Conservation (phyloP, 2,113 vertebrate genomes). For the Zosterops lateralis region DNA sequence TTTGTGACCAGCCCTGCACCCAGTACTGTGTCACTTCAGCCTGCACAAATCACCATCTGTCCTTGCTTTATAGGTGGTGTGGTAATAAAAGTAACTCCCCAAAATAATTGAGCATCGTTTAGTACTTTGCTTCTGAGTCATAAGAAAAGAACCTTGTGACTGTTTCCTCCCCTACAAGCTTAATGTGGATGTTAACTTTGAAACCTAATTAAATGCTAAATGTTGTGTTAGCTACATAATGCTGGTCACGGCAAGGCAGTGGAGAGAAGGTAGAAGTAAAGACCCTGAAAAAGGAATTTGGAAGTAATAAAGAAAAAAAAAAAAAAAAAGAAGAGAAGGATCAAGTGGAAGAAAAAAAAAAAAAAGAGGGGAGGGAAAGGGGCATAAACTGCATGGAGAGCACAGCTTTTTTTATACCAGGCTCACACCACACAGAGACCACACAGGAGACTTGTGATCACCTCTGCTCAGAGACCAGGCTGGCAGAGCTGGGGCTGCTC, state of each 20-base stretch:
- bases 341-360: neutral
- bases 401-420: neutral
- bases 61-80: neutral
- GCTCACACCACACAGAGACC: neutral
- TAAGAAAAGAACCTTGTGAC: neutral
- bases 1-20: neutral
- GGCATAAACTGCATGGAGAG: neutral
- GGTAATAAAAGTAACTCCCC: neutral
- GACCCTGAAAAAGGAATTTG: neutral
- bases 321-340: neutral
- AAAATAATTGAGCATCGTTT: conserved; percentile 1
- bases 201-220: neutral
- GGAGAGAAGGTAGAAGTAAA: neutral
- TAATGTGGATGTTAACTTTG: neutral
- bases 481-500: neutral
- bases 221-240: neutral
- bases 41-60: neutral
- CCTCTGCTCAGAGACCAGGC: neutral
- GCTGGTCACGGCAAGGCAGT: neutral
- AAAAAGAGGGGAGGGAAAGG: rapidly evolving
- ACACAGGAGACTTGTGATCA: neutral
- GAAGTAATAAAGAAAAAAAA: neutral
- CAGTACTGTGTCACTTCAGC: neutral
- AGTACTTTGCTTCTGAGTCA: conserved; percentile 47
- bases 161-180: conserved; percentile 1